These are phyloP conservation scores for Spongia lamella DNA, from an alignment of 37 sponge, comb jelly and placozoan species.

Conservation along the genomic window DNA sequence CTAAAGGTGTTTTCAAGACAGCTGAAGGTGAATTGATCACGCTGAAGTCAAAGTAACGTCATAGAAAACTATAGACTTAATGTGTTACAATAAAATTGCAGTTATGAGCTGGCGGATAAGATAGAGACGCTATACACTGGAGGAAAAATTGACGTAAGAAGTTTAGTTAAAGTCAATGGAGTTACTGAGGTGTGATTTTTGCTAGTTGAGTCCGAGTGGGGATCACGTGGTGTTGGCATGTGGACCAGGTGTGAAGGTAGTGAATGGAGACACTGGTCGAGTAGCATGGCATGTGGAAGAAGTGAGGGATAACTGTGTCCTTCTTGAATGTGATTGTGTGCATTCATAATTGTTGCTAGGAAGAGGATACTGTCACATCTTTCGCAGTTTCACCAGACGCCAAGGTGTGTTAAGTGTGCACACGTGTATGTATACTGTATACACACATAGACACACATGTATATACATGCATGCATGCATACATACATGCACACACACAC, in stretches of 20 bases:
- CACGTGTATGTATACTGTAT: constrained; percentile 2
- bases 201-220: constrained; percentile 46
- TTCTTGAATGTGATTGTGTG: not conserved
- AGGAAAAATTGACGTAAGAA: constrained; percentile 54
- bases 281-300: constrained; percentile 58
- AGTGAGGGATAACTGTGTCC: constrained; percentile 18
- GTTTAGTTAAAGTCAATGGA: not conserved
- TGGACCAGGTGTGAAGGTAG: constrained; percentile 58
- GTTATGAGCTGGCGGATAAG: constrained; percentile 65
- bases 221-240: constrained; percentile 66
- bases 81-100: constrained; percentile 11
- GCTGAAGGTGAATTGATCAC: constrained; percentile 38
- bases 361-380: constrained; percentile 60
- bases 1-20: constrained; percentile 23
- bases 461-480: not conserved
- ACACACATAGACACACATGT: not conserved
- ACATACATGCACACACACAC: not conserved
- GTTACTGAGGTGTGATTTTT: not conserved
- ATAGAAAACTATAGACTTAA: not conserved
- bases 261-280: constrained; percentile 51
- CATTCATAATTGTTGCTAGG: constrained; percentile 31
- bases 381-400: constrained; percentile 52
- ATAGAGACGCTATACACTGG: constrained; percentile 84
- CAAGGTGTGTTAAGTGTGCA: constrained; percentile 15
- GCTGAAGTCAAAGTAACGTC: constrained; percentile 42